Evolutionary conservation across 1,140 invertebrate species (phyloP), one percentile per base, ranked within the genome.

Genomic region (Drosophila kurseongensis): DNA sequence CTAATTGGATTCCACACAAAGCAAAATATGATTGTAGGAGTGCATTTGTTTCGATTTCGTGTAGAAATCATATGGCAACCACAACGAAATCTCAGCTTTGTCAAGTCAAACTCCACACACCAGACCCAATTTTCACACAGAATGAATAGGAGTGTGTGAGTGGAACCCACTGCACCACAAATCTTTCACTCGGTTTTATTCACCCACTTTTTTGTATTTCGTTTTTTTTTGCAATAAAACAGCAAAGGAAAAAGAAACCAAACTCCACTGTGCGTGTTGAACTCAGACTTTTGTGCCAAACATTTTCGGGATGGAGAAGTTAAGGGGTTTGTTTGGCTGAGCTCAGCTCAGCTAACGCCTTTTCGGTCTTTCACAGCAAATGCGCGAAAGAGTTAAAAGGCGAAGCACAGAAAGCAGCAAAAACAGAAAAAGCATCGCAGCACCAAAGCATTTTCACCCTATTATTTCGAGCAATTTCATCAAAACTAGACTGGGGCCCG

Each of bases 391-490:
- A 86, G 83, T 88, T 86, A 77, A 86, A 81, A 85, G 69, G 69
- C 82, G 59, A 57, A 59, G 61, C 45, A 48, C 72, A 44, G 73
- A 60, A 57, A 41, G 36, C 60, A 68, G 52, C 62, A 66, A 18
- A 23, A 44, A 65, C 62, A 67, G 51, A 51, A 42, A 75, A 29
- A 29, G 55, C 50, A 51, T 40, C 69, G 35, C 62, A 62, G 67
- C 57, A 62, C 61, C 68, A 58, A 75, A 80, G 79, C 84, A 89
- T 88, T 88, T 88, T 83, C 83, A 88, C 83, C 83, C 83, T 88
- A 88, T 88, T 88, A 88, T 88, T 88, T 88, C 84, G 50, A 89
- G 84, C 83, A 88, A 88, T 88, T 88, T 89, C 84, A 80, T 89
- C 83, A 89, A 89, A 88, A 88, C 75, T 84, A 89, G 83, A 88